These are phyloP conservation scores for Malurus splendens DNA, from an alignment of 2,797 vertebrate species.

Conservation along the genomic window DNA sequence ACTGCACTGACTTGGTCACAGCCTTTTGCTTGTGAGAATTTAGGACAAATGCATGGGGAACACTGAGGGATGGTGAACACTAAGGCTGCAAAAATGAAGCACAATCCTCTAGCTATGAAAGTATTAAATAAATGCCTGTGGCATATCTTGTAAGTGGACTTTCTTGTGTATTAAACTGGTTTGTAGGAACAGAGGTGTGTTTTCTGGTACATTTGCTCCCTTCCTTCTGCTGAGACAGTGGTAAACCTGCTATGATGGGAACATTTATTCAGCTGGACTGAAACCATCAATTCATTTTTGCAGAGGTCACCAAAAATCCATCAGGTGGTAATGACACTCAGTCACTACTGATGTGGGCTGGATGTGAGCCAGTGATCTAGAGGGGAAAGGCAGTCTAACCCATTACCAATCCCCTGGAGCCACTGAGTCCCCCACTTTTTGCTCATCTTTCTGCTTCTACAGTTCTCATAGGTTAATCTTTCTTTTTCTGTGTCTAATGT, in stretches of 20 bases:
- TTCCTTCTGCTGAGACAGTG: not conserved
- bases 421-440: constrained; percentile 27
- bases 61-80: not conserved
- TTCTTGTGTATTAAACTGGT: not conserved
- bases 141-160: not conserved
- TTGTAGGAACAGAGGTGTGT: not conserved
- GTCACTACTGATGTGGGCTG: constrained; percentile 60
- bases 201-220: not conserved
- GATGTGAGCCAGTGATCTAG: constrained; percentile 64
- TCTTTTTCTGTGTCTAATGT: constrained; percentile 49
- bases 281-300: constrained; percentile 58
- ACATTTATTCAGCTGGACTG: constrained; percentile 30
- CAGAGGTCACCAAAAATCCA: constrained; percentile 60
- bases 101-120: not conserved
- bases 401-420: constrained; percentile 54
- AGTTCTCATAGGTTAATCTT: constrained; percentile 53
- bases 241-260: not conserved
- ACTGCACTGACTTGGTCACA: not conserved
- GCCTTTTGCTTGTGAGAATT: not conserved
- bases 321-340: constrained; percentile 68
- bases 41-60: not conserved
- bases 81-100: not conserved
- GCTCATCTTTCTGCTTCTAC: constrained; percentile 55
- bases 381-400: constrained; percentile 30
- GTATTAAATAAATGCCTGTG: not conserved